Evolutionary conservation across 1,140 invertebrate species (phyloP).

Genomic region (Leptopilina clavipes): DNA sequence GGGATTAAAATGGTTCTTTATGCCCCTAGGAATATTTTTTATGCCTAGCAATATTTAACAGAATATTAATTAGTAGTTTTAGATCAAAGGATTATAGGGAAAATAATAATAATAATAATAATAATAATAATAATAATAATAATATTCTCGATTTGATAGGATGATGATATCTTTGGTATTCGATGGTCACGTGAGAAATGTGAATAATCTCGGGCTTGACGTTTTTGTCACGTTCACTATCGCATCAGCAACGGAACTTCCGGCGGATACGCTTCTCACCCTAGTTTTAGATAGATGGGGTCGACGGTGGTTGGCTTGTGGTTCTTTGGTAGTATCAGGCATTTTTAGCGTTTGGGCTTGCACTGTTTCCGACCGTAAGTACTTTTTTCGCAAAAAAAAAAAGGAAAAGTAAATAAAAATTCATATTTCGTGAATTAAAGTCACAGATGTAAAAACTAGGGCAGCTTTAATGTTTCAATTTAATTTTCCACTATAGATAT

Average conservation of each 20-base stretch:
- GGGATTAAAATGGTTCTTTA: no score
- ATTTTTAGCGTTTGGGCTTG: slow-evolving; percentile 86
- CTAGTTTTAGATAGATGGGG: slow-evolving; percentile 88
- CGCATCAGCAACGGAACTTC: slow-evolving; percentile 87
- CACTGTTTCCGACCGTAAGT: slow-evolving; percentile 80
- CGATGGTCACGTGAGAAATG: slow-evolving; percentile 90
- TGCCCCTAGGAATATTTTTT: no score
- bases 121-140: slow-evolving; percentile 1
- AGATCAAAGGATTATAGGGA: no score
- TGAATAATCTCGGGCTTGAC: slow-evolving; percentile 85
- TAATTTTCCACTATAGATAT: no score
- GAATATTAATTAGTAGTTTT: no score
- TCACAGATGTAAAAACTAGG: no score
- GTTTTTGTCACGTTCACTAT: slow-evolving; percentile 90
- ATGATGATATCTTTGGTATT: slow-evolving; percentile 91
- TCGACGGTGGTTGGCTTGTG: slow-evolving; percentile 87
- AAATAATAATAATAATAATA: no score
- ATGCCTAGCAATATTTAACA: no score
- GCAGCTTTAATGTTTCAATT: no score
- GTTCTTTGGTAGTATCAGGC: slow-evolving; percentile 85
- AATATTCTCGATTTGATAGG: slow-evolving; percentile 64
- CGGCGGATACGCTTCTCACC: slow-evolving; percentile 88
- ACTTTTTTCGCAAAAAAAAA: not conserved
- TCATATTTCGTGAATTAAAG: no score
- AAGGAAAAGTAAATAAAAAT: no score